Conservation (phyloP, 2,888 invertebrate genomes). For the Lepidonotus clava region DNA sequence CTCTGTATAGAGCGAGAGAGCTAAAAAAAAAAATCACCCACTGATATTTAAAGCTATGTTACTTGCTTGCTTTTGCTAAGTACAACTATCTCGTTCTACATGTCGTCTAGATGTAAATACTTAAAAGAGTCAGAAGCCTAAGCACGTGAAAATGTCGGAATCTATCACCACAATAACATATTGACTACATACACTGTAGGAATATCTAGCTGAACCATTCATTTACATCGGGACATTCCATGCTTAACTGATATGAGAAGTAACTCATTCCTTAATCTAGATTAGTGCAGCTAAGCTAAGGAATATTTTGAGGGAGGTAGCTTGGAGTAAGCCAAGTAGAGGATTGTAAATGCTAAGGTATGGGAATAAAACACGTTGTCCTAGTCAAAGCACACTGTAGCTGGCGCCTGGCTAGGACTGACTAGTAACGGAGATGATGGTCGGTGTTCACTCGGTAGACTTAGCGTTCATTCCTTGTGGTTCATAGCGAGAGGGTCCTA, state of each 20-base stretch:
- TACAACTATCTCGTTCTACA: too few relatives aligned
- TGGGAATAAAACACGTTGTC: background rate
- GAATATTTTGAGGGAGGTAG: background rate
- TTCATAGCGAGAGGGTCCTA: too few relatives aligned
- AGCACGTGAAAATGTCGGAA: slow-evolving; percentile 19
- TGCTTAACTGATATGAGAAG: background rate
- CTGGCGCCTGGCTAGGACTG: background rate
- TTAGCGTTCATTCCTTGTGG: too few relatives aligned
- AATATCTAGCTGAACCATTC: background rate
- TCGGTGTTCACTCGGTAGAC: too few relatives aligned
- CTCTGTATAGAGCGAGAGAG: too few relatives aligned
- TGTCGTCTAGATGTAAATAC: too few relatives aligned
- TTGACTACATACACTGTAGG: background rate
- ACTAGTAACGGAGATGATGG: too few relatives aligned
- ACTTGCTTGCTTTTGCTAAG: too few relatives aligned
- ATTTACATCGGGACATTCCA: background rate
- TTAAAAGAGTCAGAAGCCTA: too few relatives aligned
- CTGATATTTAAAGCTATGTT: too few relatives aligned
- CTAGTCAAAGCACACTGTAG: background rate
- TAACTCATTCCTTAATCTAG: slow-evolving; percentile 12
- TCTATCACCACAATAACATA: slow-evolving; percentile 2
- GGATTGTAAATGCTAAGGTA: background rate
- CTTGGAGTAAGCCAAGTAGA: background rate
- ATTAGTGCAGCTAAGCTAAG: slow-evolving; percentile 21
- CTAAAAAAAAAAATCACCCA: too few relatives aligned